phyloP scores from a whole-genome alignment of 2,888 invertebrate species.

The Agriopis aurantiaria region DNA sequence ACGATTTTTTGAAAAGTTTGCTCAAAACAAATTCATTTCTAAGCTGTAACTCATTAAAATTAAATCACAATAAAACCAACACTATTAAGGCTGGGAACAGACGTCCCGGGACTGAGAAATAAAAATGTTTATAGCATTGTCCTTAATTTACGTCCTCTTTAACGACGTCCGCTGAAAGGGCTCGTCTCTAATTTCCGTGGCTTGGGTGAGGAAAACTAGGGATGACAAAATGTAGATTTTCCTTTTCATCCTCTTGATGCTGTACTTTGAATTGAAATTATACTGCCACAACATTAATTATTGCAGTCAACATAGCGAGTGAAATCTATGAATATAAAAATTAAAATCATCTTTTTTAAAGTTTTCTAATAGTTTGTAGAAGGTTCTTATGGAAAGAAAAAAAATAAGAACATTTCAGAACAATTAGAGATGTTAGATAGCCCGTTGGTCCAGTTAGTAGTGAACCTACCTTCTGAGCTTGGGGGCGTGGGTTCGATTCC shows the following conservation, averaged over 20 bases:
- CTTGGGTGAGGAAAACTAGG: constrained; percentile 24
- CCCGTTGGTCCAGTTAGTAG: no score
- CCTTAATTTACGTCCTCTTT: constrained; percentile 53
- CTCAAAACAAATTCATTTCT: constrained; percentile 12
- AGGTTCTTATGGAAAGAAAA: no score
- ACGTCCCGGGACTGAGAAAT: constrained; percentile 41
- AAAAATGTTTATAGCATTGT: constrained; percentile 58
- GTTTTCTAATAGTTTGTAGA: no score
- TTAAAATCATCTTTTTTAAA: no score
- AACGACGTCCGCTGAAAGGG: constrained; percentile 48
- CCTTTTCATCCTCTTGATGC: background rate
- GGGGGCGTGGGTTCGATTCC: no score
- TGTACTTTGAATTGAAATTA: background rate
- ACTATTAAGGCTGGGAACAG: constrained; percentile 20
- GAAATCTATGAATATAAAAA: no score
- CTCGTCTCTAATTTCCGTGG: constrained; percentile 48
- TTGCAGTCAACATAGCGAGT: no score
- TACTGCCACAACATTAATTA: background rate
- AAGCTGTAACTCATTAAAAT: constrained; percentile 19
- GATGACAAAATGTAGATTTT: constrained; percentile 18
- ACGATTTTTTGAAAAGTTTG: background rate
- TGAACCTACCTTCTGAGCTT: no score
- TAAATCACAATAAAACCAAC: constrained; percentile 26
- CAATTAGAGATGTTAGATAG: no score
- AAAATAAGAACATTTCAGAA: no score